Conservation (phyloP, 2,888 invertebrate species). For the Agriopis leucophaearia region DNA sequence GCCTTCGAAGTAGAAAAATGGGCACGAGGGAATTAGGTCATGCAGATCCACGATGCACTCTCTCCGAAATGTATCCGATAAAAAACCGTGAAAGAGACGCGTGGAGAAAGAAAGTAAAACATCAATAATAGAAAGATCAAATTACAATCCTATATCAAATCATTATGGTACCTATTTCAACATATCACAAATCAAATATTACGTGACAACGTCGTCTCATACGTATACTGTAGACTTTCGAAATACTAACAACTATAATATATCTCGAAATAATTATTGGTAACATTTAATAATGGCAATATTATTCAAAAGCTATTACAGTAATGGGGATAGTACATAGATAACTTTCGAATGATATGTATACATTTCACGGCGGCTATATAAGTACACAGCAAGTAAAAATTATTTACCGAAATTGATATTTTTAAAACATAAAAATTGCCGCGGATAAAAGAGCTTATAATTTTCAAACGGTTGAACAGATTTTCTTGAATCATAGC, state of each 20-base stretch:
- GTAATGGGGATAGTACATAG: not conserved
- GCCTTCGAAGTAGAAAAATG: too few species aligned
- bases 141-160: not conserved
- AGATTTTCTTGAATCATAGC: too few species aligned
- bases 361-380: not conserved
- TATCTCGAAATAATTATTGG: constrained; percentile 4
- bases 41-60: too few species aligned
- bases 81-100: too few species aligned
- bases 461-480: too few species aligned
- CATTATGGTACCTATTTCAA: not conserved
- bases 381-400: too few species aligned
- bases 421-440: too few species aligned
- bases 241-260: not conserved
- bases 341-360: not conserved
- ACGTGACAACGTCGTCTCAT: constrained; percentile 3
- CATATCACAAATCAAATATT: not conserved
- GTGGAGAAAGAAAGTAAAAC: not conserved
- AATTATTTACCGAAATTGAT: too few species aligned
- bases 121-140: not conserved
- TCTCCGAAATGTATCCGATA: too few species aligned
- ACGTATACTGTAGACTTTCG: constrained; percentile 12
- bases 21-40: too few species aligned
- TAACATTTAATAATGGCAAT: constrained; percentile 1
- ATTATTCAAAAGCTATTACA: constrained; percentile 8
- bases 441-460: too few species aligned